A percentile compares a stretch with the other conserved stretches of the same genome.
phyloP scores from a whole-genome alignment of 2,113 vertebrate species.

The Mormyrus iriodes region DNA sequence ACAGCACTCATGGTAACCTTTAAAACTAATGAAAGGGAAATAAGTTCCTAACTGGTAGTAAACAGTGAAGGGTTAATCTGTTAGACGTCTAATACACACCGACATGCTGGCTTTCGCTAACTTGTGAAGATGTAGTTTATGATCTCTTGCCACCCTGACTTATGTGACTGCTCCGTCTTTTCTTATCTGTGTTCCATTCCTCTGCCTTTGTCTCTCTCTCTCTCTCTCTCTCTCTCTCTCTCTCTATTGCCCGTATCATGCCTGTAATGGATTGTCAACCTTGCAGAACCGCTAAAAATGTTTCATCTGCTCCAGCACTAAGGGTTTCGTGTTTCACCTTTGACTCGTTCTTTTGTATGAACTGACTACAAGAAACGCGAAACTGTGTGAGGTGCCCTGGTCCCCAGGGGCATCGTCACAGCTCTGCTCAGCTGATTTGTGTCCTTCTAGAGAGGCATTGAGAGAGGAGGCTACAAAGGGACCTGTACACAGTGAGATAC shows the following conservation, averaged over 20 bases:
- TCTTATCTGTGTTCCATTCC: not conserved
- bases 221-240: not conserved
- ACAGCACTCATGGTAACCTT: not conserved
- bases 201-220: not conserved
- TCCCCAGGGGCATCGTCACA: constrained; percentile 33
- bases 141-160: not conserved
- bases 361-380: constrained; percentile 49
- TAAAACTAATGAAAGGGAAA: not conserved
- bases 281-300: constrained; percentile 24
- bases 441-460: constrained; percentile 6
- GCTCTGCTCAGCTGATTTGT: constrained; percentile 28
- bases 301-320: constrained; percentile 25
- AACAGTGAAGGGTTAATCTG: not conserved
- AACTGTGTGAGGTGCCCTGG: constrained; percentile 47
- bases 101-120: not conserved
- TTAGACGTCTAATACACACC: not conserved
- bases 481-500: constrained; percentile 21
- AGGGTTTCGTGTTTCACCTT: constrained; percentile 46
- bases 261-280: not conserved
- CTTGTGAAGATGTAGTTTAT: not conserved
- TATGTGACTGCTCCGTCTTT: not conserved
- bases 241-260: not conserved
- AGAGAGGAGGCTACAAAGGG: constrained; percentile 18
- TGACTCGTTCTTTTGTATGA: constrained; percentile 52
- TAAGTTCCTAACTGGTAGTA: not conserved